A percentile compares a stretch with the other conserved stretches of the same genome.
These are phyloP conservation scores for Pluvianellus socialis DNA, from an alignment of 2,113 vertebrate species.

Conservation along the genomic window DNA sequence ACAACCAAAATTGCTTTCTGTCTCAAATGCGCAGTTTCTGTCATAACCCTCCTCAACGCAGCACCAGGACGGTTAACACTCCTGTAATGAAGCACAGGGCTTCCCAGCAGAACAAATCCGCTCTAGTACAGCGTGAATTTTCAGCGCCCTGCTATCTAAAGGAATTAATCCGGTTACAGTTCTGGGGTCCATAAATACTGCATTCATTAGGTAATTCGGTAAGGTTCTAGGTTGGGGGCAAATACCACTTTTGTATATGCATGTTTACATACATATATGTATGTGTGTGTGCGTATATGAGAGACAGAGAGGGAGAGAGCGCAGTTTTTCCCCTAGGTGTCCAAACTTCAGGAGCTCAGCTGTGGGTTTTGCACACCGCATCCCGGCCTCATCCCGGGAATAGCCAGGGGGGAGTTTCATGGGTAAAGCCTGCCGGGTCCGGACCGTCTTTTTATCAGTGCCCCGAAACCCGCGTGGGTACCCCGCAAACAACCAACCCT, in stretches of 20 bases:
- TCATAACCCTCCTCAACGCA: accelerated
- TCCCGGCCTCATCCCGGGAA: neutral
- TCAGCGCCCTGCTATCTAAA: neutral
- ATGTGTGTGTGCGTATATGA: accelerated
- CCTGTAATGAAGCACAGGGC: neutral
- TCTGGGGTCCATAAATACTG: neutral
- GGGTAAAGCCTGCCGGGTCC: neutral
- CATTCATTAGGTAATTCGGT: neutral
- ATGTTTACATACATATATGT: accelerated
- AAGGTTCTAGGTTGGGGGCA: neutral
- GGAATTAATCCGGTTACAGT: neutral
- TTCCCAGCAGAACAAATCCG: neutral
- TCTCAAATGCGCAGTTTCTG: neutral
- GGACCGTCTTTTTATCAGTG: neutral
- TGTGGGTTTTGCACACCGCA: accelerated
- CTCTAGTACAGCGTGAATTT: neutral
- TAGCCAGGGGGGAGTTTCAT: neutral
- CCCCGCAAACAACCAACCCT: neutral
- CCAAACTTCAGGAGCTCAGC: neutral
- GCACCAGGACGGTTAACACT: neutral
- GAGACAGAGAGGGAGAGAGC: neutral
- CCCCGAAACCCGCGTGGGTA: neutral
- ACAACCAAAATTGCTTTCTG: neutral
- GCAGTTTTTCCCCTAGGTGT: accelerated
- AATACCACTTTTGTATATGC: neutral